Conservation (phyloP, 2,797 vertebrate species). For the Halcyon leucocephala region DNA sequence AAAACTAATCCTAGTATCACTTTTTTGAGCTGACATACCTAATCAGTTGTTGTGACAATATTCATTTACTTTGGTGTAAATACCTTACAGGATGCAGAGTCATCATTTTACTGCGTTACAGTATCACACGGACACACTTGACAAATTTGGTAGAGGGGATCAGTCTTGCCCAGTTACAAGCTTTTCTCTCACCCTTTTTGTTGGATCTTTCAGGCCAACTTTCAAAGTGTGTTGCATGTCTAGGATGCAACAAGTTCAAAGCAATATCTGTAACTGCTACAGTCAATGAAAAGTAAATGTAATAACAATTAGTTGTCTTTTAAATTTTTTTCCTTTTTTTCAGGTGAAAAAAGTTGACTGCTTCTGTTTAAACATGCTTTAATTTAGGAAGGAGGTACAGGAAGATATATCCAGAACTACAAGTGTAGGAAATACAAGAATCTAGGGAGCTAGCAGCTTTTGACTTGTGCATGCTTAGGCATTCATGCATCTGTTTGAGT, state of each 20-base stretch:
- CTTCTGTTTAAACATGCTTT: neutral
- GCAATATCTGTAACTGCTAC: neutral
- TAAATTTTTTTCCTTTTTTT: neutral
- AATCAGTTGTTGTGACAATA: neutral
- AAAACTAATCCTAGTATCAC: neutral
- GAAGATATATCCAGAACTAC: neutral
- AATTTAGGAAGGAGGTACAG: neutral
- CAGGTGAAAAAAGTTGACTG: neutral
- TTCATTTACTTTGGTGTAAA: neutral
- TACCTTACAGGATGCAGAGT: neutral
- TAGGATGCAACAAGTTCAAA: neutral
- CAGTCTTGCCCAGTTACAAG: neutral
- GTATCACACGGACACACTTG: neutral
- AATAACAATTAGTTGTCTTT: neutral
- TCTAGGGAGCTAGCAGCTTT: neutral
- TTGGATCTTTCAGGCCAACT: neutral
- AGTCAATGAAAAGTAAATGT: neutral
- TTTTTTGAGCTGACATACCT: neutral
- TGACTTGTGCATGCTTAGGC: neutral
- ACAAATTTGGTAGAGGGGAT: neutral
- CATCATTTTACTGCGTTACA: neutral
- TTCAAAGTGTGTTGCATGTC: neutral
- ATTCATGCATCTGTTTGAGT: neutral
- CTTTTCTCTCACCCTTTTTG: neutral
- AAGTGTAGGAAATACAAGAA: neutral